Percentiles rank a stretch among this genome's conserved stretches.
Conservation (phyloP, 1,140 invertebrate species). For the Solen grandis region DNA sequence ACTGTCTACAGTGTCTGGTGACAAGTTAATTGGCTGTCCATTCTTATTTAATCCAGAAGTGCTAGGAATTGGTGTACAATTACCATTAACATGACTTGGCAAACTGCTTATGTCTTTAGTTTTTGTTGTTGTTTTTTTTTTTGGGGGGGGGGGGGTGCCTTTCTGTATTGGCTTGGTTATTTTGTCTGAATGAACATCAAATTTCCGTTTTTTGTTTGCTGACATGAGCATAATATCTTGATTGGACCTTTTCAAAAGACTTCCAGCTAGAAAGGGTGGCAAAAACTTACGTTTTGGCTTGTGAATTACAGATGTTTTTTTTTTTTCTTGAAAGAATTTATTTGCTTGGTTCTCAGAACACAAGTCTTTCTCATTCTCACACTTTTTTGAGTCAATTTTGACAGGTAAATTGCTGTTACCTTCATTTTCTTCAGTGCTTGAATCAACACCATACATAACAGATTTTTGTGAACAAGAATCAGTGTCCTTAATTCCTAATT, state of each 20-base stretch:
- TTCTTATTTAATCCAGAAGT: no score
- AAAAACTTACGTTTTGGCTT: slow-evolving; percentile 32
- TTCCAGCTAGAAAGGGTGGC: slow-evolving; percentile 24
- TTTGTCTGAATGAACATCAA: background rate
- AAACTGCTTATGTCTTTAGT: no score
- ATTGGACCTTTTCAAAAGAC: slow-evolving; percentile 20
- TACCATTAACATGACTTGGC: no score
- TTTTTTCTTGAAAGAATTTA: slow-evolving; percentile 9
- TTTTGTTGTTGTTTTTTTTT: no score
- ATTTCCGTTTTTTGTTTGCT: background rate
- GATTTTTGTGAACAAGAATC: no score
- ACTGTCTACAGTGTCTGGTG: background rate
- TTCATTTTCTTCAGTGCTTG: no score
- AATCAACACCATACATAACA: background rate
- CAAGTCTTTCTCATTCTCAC: no score
- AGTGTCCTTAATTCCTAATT: no score
- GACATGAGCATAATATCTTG: background rate
- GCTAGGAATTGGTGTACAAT: no score
- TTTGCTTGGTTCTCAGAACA: no score
- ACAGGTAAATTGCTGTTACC: background rate
- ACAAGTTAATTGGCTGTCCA: no score
- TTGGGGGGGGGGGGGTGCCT: no score
- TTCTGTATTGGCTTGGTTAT: background rate
- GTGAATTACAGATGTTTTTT: background rate
- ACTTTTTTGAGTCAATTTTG: background rate